Evolutionary conservation across 2,888 invertebrate species (phyloP).

Genomic region (Mimas tiliae): DNA sequence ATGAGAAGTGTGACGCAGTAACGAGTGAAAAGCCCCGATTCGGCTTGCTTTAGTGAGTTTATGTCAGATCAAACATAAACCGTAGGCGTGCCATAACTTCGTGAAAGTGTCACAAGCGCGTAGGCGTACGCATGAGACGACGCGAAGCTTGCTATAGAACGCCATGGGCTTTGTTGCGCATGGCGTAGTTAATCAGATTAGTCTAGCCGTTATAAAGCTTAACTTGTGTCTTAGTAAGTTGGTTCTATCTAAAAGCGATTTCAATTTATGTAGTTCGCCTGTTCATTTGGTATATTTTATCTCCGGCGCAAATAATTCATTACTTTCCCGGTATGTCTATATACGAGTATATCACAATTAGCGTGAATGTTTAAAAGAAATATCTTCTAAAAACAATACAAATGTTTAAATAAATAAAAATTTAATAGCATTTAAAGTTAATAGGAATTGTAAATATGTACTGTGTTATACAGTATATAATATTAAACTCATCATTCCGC

Average conservation of each 20-base stretch:
- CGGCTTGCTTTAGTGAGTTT: conserved; percentile 58
- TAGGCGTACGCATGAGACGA: conserved; percentile 61
- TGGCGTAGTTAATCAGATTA: conserved; percentile 72
- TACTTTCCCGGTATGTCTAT: no score
- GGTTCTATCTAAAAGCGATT: conserved; percentile 43
- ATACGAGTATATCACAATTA: no score
- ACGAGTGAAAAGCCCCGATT: conserved; percentile 61
- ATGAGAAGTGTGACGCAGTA: conserved; percentile 33
- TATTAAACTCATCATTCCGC: no score
- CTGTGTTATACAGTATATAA: no score
- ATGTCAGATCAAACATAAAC: conserved; percentile 65
- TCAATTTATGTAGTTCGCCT: background rate
- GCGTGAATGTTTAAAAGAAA: no score
- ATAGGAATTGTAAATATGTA: no score
- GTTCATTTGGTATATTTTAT: background rate
- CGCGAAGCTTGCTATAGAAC: conserved; percentile 39
- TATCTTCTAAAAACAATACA: no score
- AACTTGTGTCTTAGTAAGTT: conserved; percentile 48
- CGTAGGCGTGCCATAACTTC: conserved; percentile 67
- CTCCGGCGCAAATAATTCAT: background rate
- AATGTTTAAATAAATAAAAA: no score
- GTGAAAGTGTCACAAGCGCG: conserved; percentile 75
- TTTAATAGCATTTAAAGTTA: no score
- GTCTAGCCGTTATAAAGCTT: conserved; percentile 47
- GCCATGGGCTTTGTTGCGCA: conserved; percentile 47